These are phyloP conservation scores for Noctua janthe DNA, from an alignment of 2,888 invertebrate genomes.

Conservation along the genomic window DNA sequence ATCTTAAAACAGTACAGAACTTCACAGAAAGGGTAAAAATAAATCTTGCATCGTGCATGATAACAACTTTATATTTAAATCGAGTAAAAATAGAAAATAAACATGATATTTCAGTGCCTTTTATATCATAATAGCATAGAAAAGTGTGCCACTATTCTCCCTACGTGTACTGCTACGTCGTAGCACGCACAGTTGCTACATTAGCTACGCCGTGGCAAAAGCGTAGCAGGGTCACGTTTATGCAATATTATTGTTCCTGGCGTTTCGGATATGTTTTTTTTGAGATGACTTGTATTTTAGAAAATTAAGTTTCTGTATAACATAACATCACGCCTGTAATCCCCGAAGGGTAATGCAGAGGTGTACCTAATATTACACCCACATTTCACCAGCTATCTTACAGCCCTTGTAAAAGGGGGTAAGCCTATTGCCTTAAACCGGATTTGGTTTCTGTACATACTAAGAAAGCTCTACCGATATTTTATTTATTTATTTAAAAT, in stretches of 20 bases:
- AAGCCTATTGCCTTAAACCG: too few relatives aligned
- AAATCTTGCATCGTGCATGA: background rate
- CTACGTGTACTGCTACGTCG: constrained; percentile 33
- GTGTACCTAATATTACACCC: too few relatives aligned
- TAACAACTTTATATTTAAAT: background rate
- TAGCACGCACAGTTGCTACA: constrained; percentile 9
- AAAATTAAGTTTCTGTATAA: background rate
- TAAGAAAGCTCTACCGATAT: background rate
- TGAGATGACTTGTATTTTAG: background rate
- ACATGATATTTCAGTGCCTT: background rate
- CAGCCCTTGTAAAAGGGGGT: too few relatives aligned
- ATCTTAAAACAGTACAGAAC: background rate
- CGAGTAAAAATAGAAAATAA: background rate
- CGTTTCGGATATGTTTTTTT: background rate
- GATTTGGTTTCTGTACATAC: too few relatives aligned
- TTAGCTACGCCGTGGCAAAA: constrained; percentile 44
- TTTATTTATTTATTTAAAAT: too few relatives aligned
- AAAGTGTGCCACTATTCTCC: background rate
- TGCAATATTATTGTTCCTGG: background rate
- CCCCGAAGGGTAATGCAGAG: too few relatives aligned
- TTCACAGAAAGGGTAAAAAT: background rate
- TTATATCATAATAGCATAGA: background rate
- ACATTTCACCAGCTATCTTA: too few relatives aligned
- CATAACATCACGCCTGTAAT: too few relatives aligned
- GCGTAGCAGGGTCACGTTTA: constrained; percentile 26